Conservation (phyloP, 1,140 invertebrate species). For the Brachionus angularis region DNA sequence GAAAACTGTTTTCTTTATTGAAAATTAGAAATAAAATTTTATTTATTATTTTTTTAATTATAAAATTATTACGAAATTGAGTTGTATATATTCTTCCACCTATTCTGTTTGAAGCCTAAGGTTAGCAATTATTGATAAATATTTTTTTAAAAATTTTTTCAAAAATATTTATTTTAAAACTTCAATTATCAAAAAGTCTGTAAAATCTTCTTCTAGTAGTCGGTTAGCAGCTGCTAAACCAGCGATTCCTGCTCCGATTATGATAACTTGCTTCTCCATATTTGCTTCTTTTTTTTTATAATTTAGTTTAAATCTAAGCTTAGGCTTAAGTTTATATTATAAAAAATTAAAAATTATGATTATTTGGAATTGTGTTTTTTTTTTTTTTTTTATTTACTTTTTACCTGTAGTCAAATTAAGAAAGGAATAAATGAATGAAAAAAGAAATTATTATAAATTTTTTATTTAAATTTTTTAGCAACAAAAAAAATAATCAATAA, state of each 20-base stretch:
- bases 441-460: too few relatives aligned
- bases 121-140: too few relatives aligned
- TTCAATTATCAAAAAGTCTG: slow-evolving; percentile 54
- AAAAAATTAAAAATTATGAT: too few relatives aligned
- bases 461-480: neutral
- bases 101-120: slow-evolving; percentile 48
- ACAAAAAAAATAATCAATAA: neutral
- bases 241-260: slow-evolving; percentile 55
- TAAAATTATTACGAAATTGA: slow-evolving; percentile 48
- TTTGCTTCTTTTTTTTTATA: neutral
- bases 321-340: too few relatives aligned
- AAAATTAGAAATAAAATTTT: neutral
- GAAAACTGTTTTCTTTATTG: neutral
- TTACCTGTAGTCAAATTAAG: too few relatives aligned
- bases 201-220: slow-evolving; percentile 50
- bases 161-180: too few relatives aligned
- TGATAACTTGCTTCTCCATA: slow-evolving; percentile 46
- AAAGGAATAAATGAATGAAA: too few relatives aligned
- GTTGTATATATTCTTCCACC: slow-evolving; percentile 56
- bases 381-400: too few relatives aligned
- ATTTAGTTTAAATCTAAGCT: too few relatives aligned
- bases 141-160: too few relatives aligned
- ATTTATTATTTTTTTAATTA: neutral
- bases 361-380: too few relatives aligned
- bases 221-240: slow-evolving; percentile 53